Conservation (phyloP, 2,113 vertebrate species). For the Bubo bubo region DNA sequence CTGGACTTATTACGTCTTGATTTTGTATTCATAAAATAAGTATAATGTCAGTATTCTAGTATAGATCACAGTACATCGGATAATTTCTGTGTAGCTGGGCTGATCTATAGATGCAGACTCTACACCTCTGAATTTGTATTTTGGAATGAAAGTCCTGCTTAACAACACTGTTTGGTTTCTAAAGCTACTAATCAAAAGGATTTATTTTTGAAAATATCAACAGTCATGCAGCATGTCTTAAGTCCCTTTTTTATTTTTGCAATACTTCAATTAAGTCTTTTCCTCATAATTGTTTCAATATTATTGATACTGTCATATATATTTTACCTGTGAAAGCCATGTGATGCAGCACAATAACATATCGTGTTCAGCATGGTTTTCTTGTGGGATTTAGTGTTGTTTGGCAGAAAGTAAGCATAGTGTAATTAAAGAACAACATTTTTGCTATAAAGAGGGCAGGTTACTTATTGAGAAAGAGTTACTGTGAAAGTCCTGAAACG, state of each 20-base stretch:
- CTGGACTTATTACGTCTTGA: neutral
- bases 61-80: neutral
- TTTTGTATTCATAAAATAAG: constrained; percentile 19
- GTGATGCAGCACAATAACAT: neutral
- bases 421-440: neutral
- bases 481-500: neutral
- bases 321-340: neutral
- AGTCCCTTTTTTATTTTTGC: neutral
- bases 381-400: neutral
- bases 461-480: neutral
- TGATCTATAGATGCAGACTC: neutral
- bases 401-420: neutral
- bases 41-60: neutral
- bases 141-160: neutral
- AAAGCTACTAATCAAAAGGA: neutral
- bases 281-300: neutral
- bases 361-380: neutral
- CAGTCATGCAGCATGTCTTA: neutral
- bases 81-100: neutral
- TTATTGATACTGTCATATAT: neutral
- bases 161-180: neutral
- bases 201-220: neutral
- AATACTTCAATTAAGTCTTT: neutral
- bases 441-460: neutral
- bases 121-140: neutral